phyloP scores from a whole-genome alignment of 2,888 invertebrate genomes.

The Drosophila koepferae region DNA sequence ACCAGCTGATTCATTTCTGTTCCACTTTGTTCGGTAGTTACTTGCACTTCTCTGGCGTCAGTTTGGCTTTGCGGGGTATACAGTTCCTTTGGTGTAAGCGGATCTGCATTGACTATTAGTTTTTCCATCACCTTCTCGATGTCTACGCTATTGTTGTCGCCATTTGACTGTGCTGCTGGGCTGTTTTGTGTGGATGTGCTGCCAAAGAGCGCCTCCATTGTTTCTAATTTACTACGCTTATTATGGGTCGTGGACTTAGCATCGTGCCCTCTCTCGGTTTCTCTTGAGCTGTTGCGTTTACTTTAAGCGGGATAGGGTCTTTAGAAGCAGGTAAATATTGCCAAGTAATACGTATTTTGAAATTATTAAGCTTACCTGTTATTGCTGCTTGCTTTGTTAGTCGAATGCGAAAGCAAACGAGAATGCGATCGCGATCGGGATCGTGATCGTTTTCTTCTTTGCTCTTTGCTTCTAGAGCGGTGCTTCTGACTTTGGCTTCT shows the following conservation, averaged over 20 bases:
- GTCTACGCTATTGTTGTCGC: neutral
- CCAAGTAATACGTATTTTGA: neutral
- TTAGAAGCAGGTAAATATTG: conserved; percentile 16
- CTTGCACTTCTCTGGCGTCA: neutral
- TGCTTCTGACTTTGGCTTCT: conserved; percentile 10
- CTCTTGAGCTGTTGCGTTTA: conserved; percentile 8
- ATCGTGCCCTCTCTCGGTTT: conserved; percentile 11
- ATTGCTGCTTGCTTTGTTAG: conserved; percentile 12
- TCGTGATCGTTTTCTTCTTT: conserved; percentile 15
- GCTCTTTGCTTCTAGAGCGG: neutral
- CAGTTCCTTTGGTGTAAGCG: conserved; percentile 5
- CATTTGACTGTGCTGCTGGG: neutral
- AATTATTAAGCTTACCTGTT: conserved; percentile 35
- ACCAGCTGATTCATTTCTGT: neutral
- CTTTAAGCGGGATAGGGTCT: conserved; percentile 27
- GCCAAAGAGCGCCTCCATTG: conserved; percentile 11
- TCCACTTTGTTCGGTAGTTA: neutral
- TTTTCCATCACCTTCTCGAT: neutral
- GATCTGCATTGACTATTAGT: conserved; percentile 13
- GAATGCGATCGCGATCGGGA: conserved; percentile 25
- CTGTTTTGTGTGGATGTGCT: conserved; percentile 7
- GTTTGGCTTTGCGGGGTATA: conserved; percentile 16
- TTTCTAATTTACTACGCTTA: neutral
- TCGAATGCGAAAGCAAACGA: conserved; percentile 16
- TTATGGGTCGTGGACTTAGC: conserved; percentile 1